Evolutionary conservation across 2,113 vertebrate species (phyloP).

Genomic region (Eretmochelys imbricata): DNA sequence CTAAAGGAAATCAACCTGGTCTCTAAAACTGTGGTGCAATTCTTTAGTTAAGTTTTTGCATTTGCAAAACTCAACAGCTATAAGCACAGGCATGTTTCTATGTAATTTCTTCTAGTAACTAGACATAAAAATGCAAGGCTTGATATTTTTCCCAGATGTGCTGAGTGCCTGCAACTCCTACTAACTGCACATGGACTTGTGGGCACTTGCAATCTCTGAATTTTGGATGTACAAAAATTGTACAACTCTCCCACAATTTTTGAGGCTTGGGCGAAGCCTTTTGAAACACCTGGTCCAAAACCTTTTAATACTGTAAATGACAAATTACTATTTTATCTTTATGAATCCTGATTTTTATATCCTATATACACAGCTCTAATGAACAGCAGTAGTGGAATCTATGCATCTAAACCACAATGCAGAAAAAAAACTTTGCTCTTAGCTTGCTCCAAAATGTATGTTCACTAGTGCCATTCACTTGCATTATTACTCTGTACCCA

Average conservation of each 20-base stretch:
- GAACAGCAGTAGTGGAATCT: neutral
- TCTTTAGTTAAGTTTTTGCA: neutral
- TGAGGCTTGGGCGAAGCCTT: neutral
- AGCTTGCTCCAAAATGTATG: neutral
- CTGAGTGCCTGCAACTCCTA: neutral
- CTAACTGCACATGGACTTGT: neutral
- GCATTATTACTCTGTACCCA: neutral
- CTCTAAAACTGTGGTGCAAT: neutral
- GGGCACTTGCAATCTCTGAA: neutral
- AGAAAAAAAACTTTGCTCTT: neutral
- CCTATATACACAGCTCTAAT: neutral
- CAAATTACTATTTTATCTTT: neutral
- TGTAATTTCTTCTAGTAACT: neutral
- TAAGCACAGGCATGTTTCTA: neutral
- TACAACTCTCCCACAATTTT: neutral
- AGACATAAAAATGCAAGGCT: neutral
- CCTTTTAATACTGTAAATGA: neutral
- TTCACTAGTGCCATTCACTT: neutral
- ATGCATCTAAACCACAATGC: neutral
- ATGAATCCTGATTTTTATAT: neutral
- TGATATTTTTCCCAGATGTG: neutral
- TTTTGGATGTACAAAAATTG: neutral
- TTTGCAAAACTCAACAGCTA: neutral
- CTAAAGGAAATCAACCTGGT: neutral
- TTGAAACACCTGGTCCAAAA: neutral